A percentile compares a stretch with the other conserved stretches of the same genome.
These are phyloP conservation scores for Parnassius orleans DNA, from an alignment of 2,888 invertebrate genomes.

Conservation along the genomic window DNA sequence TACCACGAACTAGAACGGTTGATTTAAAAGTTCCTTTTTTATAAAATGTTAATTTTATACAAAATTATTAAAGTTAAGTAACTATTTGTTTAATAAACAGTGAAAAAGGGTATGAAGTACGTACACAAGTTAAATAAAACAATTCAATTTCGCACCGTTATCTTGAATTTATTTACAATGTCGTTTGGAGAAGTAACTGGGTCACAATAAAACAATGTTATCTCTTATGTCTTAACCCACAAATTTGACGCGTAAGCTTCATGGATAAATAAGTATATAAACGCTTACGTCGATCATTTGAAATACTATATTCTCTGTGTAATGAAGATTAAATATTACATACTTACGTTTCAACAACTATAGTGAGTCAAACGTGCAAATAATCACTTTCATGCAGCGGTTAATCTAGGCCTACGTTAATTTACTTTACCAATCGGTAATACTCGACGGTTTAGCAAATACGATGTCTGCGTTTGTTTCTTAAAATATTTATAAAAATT, in stretches of 20 bases:
- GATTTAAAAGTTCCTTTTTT: slow-evolving; percentile 1
- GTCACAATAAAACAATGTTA: slow-evolving; percentile 5
- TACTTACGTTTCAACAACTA: slow-evolving; percentile 45
- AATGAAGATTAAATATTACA: slow-evolving; percentile 18
- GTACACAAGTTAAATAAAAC: slow-evolving; percentile 36
- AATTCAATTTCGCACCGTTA: slow-evolving; percentile 49
- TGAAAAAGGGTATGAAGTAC: slow-evolving; percentile 20
- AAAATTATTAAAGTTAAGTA: slow-evolving; percentile 11
- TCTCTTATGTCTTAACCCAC: slow-evolving; percentile 4
- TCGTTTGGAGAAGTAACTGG: neutral
- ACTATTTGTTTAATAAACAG: too few species aligned
- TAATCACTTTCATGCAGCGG: slow-evolving; percentile 68
- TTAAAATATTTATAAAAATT: slow-evolving; percentile 54
- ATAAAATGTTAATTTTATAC: slow-evolving; percentile 14
- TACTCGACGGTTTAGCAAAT: slow-evolving; percentile 61
- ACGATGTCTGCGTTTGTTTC: slow-evolving; percentile 49
- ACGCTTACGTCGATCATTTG: slow-evolving; percentile 5
- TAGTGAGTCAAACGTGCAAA: slow-evolving; percentile 54
- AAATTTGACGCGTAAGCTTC: slow-evolving; percentile 15
- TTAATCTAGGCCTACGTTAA: slow-evolving; percentile 45
- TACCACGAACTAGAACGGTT: slow-evolving; percentile 31
- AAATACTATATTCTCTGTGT: slow-evolving; percentile 18
- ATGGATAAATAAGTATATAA: slow-evolving; percentile 2
- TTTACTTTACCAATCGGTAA: slow-evolving; percentile 56
- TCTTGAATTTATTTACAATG: neutral